phyloP scores from a whole-genome alignment of 1,140 invertebrate genomes.

The Belonocnema kinseyi region DNA sequence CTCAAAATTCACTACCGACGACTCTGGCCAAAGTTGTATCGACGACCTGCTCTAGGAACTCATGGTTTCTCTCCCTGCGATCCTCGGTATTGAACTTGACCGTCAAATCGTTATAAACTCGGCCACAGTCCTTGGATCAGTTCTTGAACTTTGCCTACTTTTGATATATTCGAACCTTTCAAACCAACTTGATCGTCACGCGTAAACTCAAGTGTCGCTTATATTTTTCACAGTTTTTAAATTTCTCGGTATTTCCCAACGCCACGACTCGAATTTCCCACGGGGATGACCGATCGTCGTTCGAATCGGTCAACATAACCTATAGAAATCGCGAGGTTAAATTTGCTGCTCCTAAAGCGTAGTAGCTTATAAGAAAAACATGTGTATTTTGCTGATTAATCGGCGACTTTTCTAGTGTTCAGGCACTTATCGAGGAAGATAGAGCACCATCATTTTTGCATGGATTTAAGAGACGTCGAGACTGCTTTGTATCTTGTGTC shows the following conservation, averaged over 20 bases:
- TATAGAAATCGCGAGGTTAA: too few species aligned
- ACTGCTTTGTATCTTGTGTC: neutral
- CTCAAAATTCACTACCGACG: constrained; percentile 42
- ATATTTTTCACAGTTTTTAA: too few species aligned
- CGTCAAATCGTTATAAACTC: neutral
- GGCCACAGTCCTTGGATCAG: neutral
- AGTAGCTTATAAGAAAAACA: too few species aligned
- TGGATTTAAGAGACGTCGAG: neutral
- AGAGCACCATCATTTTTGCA: neutral
- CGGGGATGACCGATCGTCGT: too few species aligned
- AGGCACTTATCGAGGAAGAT: neutral
- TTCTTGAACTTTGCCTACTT: neutral
- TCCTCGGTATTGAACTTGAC: neutral
- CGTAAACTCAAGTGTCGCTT: neutral
- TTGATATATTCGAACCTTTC: neutral
- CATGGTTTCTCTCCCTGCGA: neutral
- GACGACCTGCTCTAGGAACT: neutral
- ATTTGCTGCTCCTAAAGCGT: too few species aligned
- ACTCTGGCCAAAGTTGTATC: neutral
- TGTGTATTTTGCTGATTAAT: too few species aligned
- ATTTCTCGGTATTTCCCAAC: too few species aligned
- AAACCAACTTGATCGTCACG: neutral
- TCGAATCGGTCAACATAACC: too few species aligned
- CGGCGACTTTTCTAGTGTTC: neutral
- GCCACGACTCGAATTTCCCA: too few species aligned